A percentile compares a stretch with the other conserved stretches of the same genome.
phyloP scores from a whole-genome alignment of 2,797 vertebrate genomes.

The Mus minutoides region DNA sequence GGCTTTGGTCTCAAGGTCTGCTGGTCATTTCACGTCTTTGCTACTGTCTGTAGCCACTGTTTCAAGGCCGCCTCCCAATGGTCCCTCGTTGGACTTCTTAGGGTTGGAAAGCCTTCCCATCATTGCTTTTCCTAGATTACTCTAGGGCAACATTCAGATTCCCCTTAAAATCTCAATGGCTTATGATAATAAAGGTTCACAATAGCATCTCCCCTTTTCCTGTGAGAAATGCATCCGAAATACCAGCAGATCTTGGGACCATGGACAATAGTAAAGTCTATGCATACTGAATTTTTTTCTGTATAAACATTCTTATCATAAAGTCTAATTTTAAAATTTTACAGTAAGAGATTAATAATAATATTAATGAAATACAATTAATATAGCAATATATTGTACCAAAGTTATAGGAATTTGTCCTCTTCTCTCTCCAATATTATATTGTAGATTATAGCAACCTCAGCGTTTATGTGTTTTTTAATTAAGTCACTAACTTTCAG shows the following conservation, averaged over 20 bases:
- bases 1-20: background rate
- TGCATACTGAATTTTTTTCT: background rate
- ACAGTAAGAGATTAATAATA: background rate
- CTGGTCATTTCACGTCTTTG: background rate
- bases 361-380: background rate
- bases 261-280: background rate
- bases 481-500: background rate
- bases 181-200: background rate
- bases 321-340: background rate
- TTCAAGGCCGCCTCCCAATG: fast-evolving
- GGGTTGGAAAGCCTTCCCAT: background rate
- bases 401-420: background rate
- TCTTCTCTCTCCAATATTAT: background rate
- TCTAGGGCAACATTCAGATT: background rate
- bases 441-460: background rate
- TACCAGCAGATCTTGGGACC: no score
- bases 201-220: background rate
- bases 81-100: background rate
- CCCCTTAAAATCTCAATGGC: background rate
- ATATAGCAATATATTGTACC: background rate
- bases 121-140: background rate
- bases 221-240: background rate
- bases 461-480: background rate
- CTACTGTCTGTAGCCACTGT: background rate
- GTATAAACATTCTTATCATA: background rate